These are phyloP conservation scores for Rhagonycha fulva DNA, from an alignment of 2,888 invertebrate genomes.

Conservation along the genomic window DNA sequence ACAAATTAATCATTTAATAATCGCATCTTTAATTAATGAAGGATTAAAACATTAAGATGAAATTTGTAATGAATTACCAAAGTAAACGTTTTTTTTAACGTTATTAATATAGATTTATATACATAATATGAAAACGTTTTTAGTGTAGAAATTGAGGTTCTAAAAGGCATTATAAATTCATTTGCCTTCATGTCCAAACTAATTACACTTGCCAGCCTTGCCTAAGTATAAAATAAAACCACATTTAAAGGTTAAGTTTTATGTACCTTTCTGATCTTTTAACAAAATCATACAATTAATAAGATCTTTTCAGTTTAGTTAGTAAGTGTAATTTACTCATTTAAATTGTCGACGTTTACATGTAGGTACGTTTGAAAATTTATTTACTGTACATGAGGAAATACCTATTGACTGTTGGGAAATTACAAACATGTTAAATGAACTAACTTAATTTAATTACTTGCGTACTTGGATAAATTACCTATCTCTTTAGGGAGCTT, in stretches of 20 bases:
- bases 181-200: background rate
- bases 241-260: background rate
- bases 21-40: background rate
- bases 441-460: background rate
- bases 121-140: background rate
- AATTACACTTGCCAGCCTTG: background rate
- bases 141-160: background rate
- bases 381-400: background rate
- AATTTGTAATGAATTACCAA: background rate
- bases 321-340: background rate
- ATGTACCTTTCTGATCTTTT: background rate
- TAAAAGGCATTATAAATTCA: constrained; percentile 5
- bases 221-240: background rate
- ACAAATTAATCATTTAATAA: background rate
- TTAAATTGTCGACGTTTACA: background rate
- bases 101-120: background rate
- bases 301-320: background rate
- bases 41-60: background rate
- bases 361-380: background rate
- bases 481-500: background rate
- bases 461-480: background rate
- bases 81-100: background rate
- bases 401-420: background rate
- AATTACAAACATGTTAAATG: background rate
- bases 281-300: background rate